phyloP scores from a whole-genome alignment of 2,888 invertebrate genomes.

The Phengaris arion region DNA sequence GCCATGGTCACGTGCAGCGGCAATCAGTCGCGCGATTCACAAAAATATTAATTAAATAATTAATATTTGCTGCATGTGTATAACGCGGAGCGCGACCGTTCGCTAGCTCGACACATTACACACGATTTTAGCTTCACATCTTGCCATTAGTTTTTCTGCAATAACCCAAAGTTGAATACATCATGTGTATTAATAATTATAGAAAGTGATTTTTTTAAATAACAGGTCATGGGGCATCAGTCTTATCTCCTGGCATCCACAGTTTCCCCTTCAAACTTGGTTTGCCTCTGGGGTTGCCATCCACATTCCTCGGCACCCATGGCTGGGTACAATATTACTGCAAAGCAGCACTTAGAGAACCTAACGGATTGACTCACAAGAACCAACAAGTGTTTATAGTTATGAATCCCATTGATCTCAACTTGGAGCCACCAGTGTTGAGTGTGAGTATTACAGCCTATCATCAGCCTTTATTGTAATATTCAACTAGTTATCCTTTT shows the following conservation, averaged over 20 bases:
- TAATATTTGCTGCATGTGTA: too few relatives aligned
- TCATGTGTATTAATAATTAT: neutral
- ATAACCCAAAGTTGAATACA: neutral
- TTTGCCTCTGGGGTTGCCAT: conserved; percentile 92
- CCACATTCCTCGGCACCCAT: conserved; percentile 95
- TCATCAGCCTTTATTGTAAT: too few relatives aligned
- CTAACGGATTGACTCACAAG: conserved; percentile 93
- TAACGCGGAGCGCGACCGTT: too few relatives aligned
- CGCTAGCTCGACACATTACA: too few relatives aligned
- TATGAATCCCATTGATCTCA: conserved; percentile 96
- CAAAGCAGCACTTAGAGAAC: conserved; percentile 92
- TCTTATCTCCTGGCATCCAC: conserved; percentile 94
- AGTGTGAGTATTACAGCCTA: conserved; percentile 82
- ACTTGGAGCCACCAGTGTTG: conserved; percentile 91
- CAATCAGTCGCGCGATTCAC: too few relatives aligned
- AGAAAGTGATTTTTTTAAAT: conserved; percentile 26
- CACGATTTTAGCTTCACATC: neutral
- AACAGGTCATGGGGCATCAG: conserved; percentile 88
- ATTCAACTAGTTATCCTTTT: too few relatives aligned
- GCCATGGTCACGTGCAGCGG: too few relatives aligned
- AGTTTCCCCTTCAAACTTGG: conserved; percentile 97
- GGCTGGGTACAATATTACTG: conserved; percentile 98
- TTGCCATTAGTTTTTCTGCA: neutral
- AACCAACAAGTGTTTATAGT: conserved; percentile 98
- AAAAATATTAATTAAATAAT: too few relatives aligned